A percentile compares a stretch with the other conserved stretches of the same genome.
These are phyloP conservation scores for Thalassoma bifasciatum DNA, from an alignment of 2,113 vertebrate species.

Conservation along the genomic window DNA sequence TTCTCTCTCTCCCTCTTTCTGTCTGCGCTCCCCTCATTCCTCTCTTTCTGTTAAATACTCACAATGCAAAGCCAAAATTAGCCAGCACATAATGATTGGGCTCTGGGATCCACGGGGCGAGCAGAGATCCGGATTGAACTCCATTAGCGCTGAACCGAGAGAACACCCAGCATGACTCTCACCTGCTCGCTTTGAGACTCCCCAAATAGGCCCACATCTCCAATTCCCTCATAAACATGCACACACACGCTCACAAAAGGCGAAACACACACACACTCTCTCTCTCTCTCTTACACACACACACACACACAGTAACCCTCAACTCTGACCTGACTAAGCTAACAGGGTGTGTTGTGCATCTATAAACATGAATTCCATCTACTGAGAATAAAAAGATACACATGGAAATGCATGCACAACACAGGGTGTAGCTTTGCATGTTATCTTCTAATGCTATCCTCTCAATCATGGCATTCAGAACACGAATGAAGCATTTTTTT, in stretches of 20 bases:
- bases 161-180: constrained; percentile 72
- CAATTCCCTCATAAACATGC: constrained; percentile 58
- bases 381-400: constrained; percentile 56
- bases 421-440: constrained; percentile 37
- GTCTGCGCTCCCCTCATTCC: too few relatives aligned
- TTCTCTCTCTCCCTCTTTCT: not conserved
- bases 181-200: constrained; percentile 62
- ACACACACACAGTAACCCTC: constrained; percentile 56
- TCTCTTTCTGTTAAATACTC: not conserved
- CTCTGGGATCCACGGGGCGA: constrained; percentile 27
- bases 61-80: constrained; percentile 52
- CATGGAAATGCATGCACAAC: constrained; percentile 47
- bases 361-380: constrained; percentile 63
- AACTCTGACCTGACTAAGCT: constrained; percentile 68
- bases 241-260: constrained; percentile 34
- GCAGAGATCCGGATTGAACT: constrained; percentile 59
- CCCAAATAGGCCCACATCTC: constrained; percentile 57
- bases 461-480: constrained; percentile 36
- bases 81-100: constrained; percentile 52
- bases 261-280: constrained; percentile 34
- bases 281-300: constrained; percentile 31
- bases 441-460: constrained; percentile 33
- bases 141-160: constrained; percentile 71
- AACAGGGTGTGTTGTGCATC: constrained; percentile 69
- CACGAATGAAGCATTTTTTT: constrained; percentile 34